A percentile compares a stretch with the other conserved stretches of the same genome.
phyloP scores from a whole-genome alignment of 2,888 invertebrate species.

The Ormyrus labotus region DNA sequence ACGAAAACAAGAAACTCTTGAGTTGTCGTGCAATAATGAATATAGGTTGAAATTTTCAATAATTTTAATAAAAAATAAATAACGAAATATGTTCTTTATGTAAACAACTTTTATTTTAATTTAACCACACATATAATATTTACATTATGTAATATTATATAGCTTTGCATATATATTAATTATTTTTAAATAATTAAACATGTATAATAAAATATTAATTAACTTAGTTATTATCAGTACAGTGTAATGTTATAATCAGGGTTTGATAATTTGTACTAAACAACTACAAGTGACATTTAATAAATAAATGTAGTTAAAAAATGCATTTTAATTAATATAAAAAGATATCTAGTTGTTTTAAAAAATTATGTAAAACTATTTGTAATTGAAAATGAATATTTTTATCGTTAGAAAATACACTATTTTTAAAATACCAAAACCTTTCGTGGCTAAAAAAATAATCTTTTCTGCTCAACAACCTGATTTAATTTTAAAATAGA shows the following conservation, averaged over 20 bases:
- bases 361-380: too few species aligned
- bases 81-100: slow-evolving; percentile 27
- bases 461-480: too few species aligned
- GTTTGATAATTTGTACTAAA: not conserved
- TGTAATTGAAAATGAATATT: too few species aligned
- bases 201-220: slow-evolving; percentile 23
- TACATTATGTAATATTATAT: slow-evolving; percentile 43
- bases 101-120: slow-evolving; percentile 47
- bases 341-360: not conserved
- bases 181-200: slow-evolving; percentile 33
- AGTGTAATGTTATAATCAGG: not conserved
- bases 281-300: not conserved
- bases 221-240: slow-evolving; percentile 26
- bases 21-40: slow-evolving; percentile 8
- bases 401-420: not conserved
- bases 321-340: not conserved
- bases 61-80: slow-evolving; percentile 16
- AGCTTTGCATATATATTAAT: slow-evolving; percentile 35
- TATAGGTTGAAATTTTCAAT: not conserved
- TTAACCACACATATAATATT: slow-evolving; percentile 50
- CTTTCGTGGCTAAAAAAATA: too few species aligned
- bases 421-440: not conserved
- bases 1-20: slow-evolving; percentile 19
- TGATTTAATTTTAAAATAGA: too few species aligned
- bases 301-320: slow-evolving; percentile 1